Evolutionary conservation across 1,140 invertebrate species (phyloP).

Genomic region (Diorhabda carinulata): DNA sequence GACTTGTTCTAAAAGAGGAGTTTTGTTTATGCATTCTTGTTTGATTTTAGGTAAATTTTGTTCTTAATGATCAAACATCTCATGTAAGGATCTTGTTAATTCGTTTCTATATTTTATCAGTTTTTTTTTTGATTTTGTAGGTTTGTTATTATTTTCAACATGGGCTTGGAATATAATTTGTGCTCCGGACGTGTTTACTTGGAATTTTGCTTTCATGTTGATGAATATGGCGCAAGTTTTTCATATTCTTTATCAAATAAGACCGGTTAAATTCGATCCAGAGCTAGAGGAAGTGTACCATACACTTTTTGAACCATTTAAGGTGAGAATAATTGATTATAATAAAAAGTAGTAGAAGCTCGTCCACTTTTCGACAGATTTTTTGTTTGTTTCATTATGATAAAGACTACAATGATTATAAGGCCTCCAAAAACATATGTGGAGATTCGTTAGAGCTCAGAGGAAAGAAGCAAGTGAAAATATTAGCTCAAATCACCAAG

Average conservation of each 20-base stretch:
- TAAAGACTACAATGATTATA: no score
- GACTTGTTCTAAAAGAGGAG: slow-evolving; percentile 70
- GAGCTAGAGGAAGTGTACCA: slow-evolving; percentile 83
- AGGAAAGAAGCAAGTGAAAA: no score
- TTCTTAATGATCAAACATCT: no score
- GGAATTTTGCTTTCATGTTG: slow-evolving; percentile 84
- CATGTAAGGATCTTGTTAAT: no score
- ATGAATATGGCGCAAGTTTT: slow-evolving; percentile 79
- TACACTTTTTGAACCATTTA: slow-evolving; percentile 77
- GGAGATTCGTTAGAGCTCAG: no score
- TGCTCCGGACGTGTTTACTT: slow-evolving; percentile 82
- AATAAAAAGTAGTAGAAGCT: no score
- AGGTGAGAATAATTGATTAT: slow-evolving; percentile 37
- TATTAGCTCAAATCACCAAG: no score
- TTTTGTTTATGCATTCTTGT: slow-evolving; percentile 75
- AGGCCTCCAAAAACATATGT: no score
- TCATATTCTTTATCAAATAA: slow-evolving; percentile 77
- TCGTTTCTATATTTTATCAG: no score
- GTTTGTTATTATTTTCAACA: slow-evolving; percentile 75
- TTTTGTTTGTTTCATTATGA: no score
- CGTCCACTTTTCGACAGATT: no score
- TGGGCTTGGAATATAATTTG: slow-evolving; percentile 90
- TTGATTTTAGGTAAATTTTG: slow-evolving; percentile 66
- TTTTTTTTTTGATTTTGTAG: slow-evolving; percentile 49
- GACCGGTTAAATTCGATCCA: slow-evolving; percentile 79